These are phyloP conservation scores for Trematocara marginatum DNA, from an alignment of 2,113 vertebrate species.

Conservation along the genomic window DNA sequence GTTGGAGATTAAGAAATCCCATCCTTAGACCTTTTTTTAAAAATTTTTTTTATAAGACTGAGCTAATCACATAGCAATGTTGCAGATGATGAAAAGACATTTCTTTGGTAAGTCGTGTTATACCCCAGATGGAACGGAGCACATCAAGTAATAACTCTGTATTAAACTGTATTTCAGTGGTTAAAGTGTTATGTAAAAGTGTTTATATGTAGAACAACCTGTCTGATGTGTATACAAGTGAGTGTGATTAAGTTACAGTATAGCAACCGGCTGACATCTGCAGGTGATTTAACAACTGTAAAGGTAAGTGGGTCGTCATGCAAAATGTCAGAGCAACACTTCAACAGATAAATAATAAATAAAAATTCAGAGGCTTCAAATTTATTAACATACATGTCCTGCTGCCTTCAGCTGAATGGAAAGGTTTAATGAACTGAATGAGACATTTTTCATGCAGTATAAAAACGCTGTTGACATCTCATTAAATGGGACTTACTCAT, in stretches of 20 bases:
- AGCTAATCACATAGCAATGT: not conserved
- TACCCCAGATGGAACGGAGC: rapidly evolving
- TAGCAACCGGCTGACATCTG: rapidly evolving
- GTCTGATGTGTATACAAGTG: not conserved
- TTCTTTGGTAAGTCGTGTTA: not conserved
- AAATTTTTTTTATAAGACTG: not conserved
- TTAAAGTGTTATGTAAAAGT: not conserved
- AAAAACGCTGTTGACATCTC: not conserved
- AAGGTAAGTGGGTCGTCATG: not conserved
- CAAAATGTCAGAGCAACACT: not conserved
- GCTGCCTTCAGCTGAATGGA: not conserved
- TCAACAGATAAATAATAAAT: not conserved
- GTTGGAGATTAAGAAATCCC: not conserved
- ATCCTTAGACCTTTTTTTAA: not conserved
- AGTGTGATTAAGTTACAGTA: not conserved
- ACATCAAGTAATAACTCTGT: not conserved
- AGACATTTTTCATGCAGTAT: not conserved
- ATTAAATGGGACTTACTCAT: not conserved
- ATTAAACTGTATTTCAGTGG: not conserved
- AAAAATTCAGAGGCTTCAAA: not conserved
- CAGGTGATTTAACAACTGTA: not conserved
- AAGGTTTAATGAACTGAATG: not conserved
- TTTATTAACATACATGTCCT: not conserved
- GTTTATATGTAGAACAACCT: not conserved
- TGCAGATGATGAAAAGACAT: not conserved